These are phyloP conservation scores for Pollenia angustigena DNA, from an alignment of 2,888 invertebrate genomes.

Conservation along the genomic window DNA sequence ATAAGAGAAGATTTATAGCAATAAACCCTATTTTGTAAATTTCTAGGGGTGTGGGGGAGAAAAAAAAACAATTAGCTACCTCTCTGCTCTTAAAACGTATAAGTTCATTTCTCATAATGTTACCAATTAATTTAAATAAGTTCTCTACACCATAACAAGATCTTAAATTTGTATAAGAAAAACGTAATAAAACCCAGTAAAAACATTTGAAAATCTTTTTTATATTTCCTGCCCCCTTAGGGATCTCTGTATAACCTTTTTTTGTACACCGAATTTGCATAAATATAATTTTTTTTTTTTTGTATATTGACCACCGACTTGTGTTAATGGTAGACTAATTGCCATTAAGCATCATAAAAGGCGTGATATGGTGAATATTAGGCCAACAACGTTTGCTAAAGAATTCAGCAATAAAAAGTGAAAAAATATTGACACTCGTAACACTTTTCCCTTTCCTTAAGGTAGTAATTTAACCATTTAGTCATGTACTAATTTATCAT, in stretches of 20 bases:
- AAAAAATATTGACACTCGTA: slow-evolving; percentile 52
- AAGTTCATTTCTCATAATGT: slow-evolving; percentile 30
- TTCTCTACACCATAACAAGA: slow-evolving; percentile 33
- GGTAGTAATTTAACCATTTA: slow-evolving; percentile 68
- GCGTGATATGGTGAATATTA: slow-evolving; percentile 68
- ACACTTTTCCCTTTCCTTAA: slow-evolving; percentile 50
- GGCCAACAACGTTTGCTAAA: slow-evolving; percentile 34
- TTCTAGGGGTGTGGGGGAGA: not conserved
- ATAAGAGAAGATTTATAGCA: too few relatives aligned
- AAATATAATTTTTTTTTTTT: slow-evolving; percentile 54
- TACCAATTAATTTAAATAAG: slow-evolving; percentile 63
- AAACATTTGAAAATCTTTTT: slow-evolving; percentile 61
- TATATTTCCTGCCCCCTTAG: slow-evolving; percentile 31
- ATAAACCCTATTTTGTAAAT: not conserved
- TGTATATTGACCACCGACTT: slow-evolving; percentile 59
- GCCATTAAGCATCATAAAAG: slow-evolving; percentile 72
- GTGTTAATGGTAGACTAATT: slow-evolving; percentile 70
- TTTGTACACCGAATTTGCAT: slow-evolving; percentile 55
- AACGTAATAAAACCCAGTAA: slow-evolving; percentile 12
- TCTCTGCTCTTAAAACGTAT: slow-evolving; percentile 19
- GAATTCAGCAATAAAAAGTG: not conserved
- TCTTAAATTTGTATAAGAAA: slow-evolving; percentile 33
- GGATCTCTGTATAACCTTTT: not conserved
- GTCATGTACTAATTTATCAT: slow-evolving; percentile 71
- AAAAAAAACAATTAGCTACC: not conserved